Base-by-base conservation (phyloP, 2,113 vertebrate genomes). In the Burhinus oedicnemus region DNA sequence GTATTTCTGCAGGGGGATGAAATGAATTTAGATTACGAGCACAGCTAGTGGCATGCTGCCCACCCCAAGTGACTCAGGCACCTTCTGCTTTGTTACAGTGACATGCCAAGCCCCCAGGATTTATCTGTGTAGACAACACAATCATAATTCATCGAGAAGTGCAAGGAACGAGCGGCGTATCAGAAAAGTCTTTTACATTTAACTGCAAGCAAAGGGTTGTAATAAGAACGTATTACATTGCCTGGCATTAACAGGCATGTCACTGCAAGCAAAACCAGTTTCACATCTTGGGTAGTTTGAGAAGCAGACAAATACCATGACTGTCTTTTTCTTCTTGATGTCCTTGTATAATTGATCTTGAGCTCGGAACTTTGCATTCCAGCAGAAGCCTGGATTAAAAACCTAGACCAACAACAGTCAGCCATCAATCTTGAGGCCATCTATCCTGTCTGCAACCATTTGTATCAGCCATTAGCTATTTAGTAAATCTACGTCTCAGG, bases 391-490 rank as follows among this genome's bases (percentile, higher is more conserved):
- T 92, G 96, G 95, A 95, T 97, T 97, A 96, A 95, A 96, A 97
- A 76, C 76, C 72, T 95, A 96, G 91, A 93, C 91, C 94, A 95
- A 58, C 85, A 97, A 94, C 70, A 96, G 89, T 68, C 94, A 96
- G 71, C 93, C 89, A 97, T 97, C 96, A 97, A 89, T 97, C 96
- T 87, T 93, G 57, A 91, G 61, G 83, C 87, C 88, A 94, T 70
- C 93, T 76, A 77, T 92, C 95, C 96, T 97, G 96, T 95, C 95
- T 96, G 76, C 87, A 77, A 36, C 70, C 91, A 97, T 97, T 98
- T 97, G 96, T 96, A 96, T 90, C 89, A 45, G 90, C 93, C 93
- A 97, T 97, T 97, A 98, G 96, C 93, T 95, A 83, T 96, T 95
- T 95, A 96, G 95, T 58, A 96, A 84, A 91, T 95, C 91, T 32